Evolutionary conservation across 1,140 invertebrate genomes (phyloP).

Genomic region (Leptonema lineaticorne): DNA sequence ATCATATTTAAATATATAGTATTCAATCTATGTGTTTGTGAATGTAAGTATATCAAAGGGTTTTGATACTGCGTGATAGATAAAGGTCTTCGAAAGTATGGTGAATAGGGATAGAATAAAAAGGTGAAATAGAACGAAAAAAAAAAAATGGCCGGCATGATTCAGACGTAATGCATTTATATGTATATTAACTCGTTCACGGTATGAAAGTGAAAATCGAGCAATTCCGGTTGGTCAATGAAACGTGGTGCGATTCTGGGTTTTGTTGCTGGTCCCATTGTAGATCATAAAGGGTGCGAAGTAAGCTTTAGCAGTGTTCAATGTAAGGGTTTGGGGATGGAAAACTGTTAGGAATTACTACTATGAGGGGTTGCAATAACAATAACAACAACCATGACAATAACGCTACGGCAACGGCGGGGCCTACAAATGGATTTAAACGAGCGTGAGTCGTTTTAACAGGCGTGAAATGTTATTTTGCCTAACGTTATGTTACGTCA

Average conservation of each 20-base stretch:
- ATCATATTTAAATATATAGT: too few species aligned
- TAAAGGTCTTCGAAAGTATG: too few species aligned
- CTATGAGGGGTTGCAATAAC: background rate
- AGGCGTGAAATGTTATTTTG: constrained; percentile 5
- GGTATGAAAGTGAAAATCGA: too few species aligned
- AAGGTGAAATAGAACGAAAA: too few species aligned
- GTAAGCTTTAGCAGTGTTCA: background rate
- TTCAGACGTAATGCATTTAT: too few species aligned
- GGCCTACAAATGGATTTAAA: constrained; percentile 16
- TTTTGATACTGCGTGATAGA: too few species aligned
- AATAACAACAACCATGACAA: constrained; percentile 10
- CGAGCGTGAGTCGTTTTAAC: background rate
- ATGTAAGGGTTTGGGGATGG: background rate
- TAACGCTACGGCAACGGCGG: background rate
- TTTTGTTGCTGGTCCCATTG: background rate
- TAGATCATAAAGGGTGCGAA: background rate
- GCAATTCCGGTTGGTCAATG: background rate
- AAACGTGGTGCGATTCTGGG: background rate
- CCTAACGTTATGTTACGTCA: background rate
- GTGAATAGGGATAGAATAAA: too few species aligned
- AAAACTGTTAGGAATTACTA: too few species aligned
- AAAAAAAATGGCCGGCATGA: too few species aligned
- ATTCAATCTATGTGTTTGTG: too few species aligned
- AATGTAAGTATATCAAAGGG: too few species aligned
- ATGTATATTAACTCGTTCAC: too few species aligned